Base-by-base conservation (phyloP, 2,888 invertebrate species). In the Drosophila eohydei region DNA sequence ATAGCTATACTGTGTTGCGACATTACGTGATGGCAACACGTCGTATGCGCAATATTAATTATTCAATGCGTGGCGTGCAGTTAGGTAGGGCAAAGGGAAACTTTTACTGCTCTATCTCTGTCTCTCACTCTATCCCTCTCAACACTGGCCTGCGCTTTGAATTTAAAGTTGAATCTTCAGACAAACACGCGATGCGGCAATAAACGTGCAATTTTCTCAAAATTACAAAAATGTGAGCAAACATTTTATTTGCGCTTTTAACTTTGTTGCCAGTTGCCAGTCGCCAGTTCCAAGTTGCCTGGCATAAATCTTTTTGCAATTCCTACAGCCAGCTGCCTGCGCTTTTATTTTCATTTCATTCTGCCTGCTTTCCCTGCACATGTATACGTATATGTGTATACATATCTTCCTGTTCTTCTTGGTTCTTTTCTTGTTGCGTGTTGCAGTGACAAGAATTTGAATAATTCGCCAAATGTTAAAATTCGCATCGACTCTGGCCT, bases 371-470 rank as follows among this genome's bases (percentile, higher is more conserved):
- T 63, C 56, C 54, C 73, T 26, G 7, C 16, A 41, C 30, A 21
- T 14, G 32, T 26, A 41, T 8, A 40, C 1, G 11, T 36, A 46
- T 28, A 21, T 14, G 54, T 38, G 16, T 66, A 12, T 36, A 52
- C 65, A 32, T 57, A 43, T 41, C 36, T 70, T 50, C 32, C 16
- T 48, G 30, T 51, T 54, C 66, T 56, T 50, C 57, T 60, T n/a
- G 6, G 12, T 12, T 26, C 1, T 0, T 7, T 16, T 9, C n/a
- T 55, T 21, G 16, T 12, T 60, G 76, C 68, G 75, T 72, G 80
- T 70, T 84, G 86, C 90, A 86, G 82, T 89, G 90, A 88, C 90
- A 86, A 83, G 86, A 86, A 89, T 86, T 89, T 86, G 88, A 89
- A 86, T 86, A 86, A 86, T 86, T 86, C 80, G 80, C 78, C 86